phyloP scores from a whole-genome alignment of 1,140 invertebrate genomes.

The Periplaneta americana region DNA sequence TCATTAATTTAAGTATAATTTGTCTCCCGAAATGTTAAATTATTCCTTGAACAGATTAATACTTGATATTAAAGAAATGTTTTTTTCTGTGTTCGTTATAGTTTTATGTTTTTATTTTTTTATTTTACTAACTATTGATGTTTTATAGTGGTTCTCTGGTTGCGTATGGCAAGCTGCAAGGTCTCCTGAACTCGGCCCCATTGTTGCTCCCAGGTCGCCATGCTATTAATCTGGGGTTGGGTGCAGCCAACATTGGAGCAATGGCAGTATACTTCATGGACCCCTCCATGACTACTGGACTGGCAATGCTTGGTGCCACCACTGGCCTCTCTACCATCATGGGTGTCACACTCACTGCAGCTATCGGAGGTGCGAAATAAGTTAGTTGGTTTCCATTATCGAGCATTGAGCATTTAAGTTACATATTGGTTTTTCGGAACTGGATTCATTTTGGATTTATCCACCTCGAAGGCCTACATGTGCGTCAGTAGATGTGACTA shows the following conservation, averaged over 20 bases:
- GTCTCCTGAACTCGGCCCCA: slow-evolving; percentile 71
- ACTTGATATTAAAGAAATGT: too few relatives aligned
- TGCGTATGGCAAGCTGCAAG: slow-evolving; percentile 90
- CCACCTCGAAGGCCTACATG: too few relatives aligned
- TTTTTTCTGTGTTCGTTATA: too few relatives aligned
- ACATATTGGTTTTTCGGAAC: too few relatives aligned
- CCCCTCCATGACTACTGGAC: slow-evolving; percentile 52
- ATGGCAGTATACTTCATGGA: slow-evolving; percentile 64
- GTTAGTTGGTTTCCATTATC: too few relatives aligned
- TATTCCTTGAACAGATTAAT: too few relatives aligned
- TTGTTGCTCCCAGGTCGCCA: slow-evolving; percentile 79
- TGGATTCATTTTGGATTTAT: too few relatives aligned
- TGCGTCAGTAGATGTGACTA: too few relatives aligned
- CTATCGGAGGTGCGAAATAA: slow-evolving; percentile 67
- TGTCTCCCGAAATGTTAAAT: too few relatives aligned
- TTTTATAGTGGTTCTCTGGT: slow-evolving; percentile 70
- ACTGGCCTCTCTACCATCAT: slow-evolving; percentile 66
- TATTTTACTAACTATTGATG: neutral
- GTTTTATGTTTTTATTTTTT: too few relatives aligned
- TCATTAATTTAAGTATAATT: too few relatives aligned
- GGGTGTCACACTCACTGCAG: slow-evolving; percentile 82
- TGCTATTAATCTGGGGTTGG: slow-evolving; percentile 61
- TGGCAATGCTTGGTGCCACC: slow-evolving; percentile 63
- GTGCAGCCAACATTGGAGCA: slow-evolving; percentile 62
- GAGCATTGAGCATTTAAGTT: too few relatives aligned